Evolutionary conservation across 2,113 vertebrate genomes (phyloP), one percentile per base, ranked within the genome.

Genomic region (Caloenas nicobarica): DNA sequence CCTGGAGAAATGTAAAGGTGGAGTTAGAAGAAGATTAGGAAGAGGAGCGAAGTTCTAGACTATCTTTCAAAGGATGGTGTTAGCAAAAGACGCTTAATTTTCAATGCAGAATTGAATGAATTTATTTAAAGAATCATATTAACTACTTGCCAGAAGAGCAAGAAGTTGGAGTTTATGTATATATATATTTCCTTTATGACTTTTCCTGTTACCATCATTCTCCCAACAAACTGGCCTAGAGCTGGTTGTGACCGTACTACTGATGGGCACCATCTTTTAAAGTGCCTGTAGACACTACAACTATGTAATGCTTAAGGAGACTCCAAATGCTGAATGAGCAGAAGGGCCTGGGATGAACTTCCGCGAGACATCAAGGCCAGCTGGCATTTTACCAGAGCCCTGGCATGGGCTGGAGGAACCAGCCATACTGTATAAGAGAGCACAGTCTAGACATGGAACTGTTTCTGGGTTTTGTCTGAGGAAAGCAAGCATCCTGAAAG

Each of bases 221-320:
- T 72, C 7, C 7, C 0, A 4, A 31, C 1, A 0, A 65, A 42
- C 23, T 11, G 53, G 23, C 29, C 53, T 60, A 40, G 29, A 56
- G 66, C 42, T 90, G 66, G 58, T 10, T 72, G 51, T 56, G 68
- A 65, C 38, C 73, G 16, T 15, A 25, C 29, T 36, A 19, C 62
- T 88, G 53, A 36, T 1, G 34, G 42, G 38, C 23, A 82, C n/a
- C 11, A 60, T 11, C 57, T 68, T 64, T 69, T 54, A 22, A 74
- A 81, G 54, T 29, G n/a, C n/a, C 34, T 34, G 34, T 33, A 73
- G 64, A 58, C 31, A 40, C 16, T 28, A 25, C 3, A 71, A 31
- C 23, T 15, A 15, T 0, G 0, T 38, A 60, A 53, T 9, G 12
- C 24, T 53, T 69, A 38, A 65, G 26, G 19, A 65, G 16, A 66